Evolutionary conservation across 2,888 invertebrate species (phyloP), one percentile per base, ranked within the genome.

Genomic region (Hanleya hanleyi): DNA sequence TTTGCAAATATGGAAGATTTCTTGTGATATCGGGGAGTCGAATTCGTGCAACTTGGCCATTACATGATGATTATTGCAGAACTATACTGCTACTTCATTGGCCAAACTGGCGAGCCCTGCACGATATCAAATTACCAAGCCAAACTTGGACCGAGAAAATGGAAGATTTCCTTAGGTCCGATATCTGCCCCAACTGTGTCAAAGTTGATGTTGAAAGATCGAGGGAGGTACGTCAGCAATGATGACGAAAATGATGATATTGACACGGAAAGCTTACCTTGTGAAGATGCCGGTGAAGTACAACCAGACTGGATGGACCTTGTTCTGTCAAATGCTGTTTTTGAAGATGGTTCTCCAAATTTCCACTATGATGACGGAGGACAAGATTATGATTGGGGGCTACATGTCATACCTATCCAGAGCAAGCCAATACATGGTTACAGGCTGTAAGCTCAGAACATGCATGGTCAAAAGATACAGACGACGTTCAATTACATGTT

Each of bases 351-450:
- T 15, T n/a, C n/a, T 12, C 18, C 33, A 57, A 71, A 81, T 0
- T 76, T 75, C 51, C 15, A 41, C 18, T 81, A 68, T 70, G 77
- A 81, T 77, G 77, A 81, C 75, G 80, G 80, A 3, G 81, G 81
- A 3, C 76, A 74, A 29, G 69, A 76, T 35, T 66, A 70, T 66
- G 73, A 80, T 49, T 74, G 75, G 76, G 50, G 62, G 69, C 47
- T 69, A 49, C 69, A 38, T 32, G 26, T 15, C 50, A 47, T n/a
- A 9, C 9, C 15, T 9, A 35, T 32, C 15, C 33, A 3, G n/a
- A n/a, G n/a, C n/a, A n/a, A n/a, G n/a, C n/a, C n/a, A n/a, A n/a
- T n/a, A n/a, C n/a, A n/a, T n/a, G n/a, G n/a, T n/a, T n/a, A n/a
- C n/a, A n/a, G n/a, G n/a, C n/a, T n/a, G n/a, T n/a, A n/a, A n/a